These are phyloP conservation scores for Antitype chi DNA, from an alignment of 2,888 invertebrate species.

Conservation along the genomic window DNA sequence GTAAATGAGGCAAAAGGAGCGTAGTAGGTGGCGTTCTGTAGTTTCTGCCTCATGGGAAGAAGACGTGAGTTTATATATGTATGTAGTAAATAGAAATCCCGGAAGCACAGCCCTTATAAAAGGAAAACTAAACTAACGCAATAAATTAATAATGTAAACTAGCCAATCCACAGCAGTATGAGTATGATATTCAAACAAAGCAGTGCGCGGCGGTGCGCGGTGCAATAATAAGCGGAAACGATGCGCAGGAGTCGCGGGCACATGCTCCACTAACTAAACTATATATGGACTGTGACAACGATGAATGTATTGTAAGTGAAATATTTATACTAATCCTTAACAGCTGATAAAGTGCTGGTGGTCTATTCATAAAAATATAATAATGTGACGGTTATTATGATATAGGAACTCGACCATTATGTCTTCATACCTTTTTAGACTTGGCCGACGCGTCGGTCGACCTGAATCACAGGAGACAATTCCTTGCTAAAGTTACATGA, in stretches of 20 bases:
- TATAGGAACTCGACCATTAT: neutral
- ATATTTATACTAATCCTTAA: constrained; percentile 49
- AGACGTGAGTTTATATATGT: no score
- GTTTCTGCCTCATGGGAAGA: no score
- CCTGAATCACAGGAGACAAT: neutral
- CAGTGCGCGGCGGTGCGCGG: constrained; percentile 72
- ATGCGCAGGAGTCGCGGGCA: constrained; percentile 66
- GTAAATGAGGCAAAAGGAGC: no score
- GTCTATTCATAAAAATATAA: constrained; percentile 3
- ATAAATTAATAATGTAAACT: constrained; percentile 24
- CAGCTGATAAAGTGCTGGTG: constrained; percentile 47
- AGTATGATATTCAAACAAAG: constrained; percentile 81
- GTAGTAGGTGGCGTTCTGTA: no score
- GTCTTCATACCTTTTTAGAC: neutral
- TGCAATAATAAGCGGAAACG: constrained; percentile 84
- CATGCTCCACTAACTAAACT: constrained; percentile 58
- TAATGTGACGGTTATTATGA: constrained; percentile 1
- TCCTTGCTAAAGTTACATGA: neutral
- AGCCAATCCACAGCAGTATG: constrained; percentile 61
- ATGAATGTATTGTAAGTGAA: constrained; percentile 57
- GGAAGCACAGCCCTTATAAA: constrained; percentile 7
- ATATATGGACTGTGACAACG: constrained; percentile 62
- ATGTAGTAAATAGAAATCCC: neutral
- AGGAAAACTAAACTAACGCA: neutral
- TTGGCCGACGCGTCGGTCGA: no score